Base-by-base conservation (phyloP, 2,113 vertebrate species). In the Ameiurus melas region DNA sequence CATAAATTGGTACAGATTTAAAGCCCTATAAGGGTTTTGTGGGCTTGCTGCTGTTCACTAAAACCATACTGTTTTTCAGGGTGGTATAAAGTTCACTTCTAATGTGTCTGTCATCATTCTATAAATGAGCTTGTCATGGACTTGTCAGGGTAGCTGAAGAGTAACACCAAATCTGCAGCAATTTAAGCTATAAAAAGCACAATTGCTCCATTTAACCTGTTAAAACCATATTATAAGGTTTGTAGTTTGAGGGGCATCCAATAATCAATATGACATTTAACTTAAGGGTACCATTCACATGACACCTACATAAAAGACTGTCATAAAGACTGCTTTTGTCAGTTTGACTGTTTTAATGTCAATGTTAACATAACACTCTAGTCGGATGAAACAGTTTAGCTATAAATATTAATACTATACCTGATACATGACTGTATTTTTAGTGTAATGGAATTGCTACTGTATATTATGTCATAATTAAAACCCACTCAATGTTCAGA, bases 1-100 rank as follows among this genome's bases (percentile, higher is more conserved):
- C 39, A 53, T 88, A 84, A 84, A 84, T n/a, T 66, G 62, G 58
- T 66, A 33, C 58, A 68, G 83, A 85, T 80, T 88, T 88, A 85
- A 80, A 85, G 47, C 60, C 27, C 62, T 39, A 43, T 79, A 43
- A 88, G 60, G 47, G 3, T 64, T 30, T 88, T 85, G 75, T 88
- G 36, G 75, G 51, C 71, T 30, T 60, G 27, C 22, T 78, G 73
- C 71, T 47, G 43, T 78, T 88, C 71, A 57, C 8, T 84, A 66
- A 66, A 78, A 51, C 33, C 82, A 53, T 22, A 47, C 66, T 73
- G 71, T 71, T 88, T 81, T 88, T 88, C 81, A 77, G 57, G n/a
- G 27, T 73, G 13, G 70, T 55, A 47, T 84, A 81, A 88, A 77
- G 87, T 57, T 84, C 43, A n/a, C 81, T 36, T 60, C 20, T 84